A percentile compares a stretch with the other conserved stretches of the same genome.
Evolutionary conservation across 1,140 invertebrate species (phyloP).

Genomic region (Papilio polytes): DNA sequence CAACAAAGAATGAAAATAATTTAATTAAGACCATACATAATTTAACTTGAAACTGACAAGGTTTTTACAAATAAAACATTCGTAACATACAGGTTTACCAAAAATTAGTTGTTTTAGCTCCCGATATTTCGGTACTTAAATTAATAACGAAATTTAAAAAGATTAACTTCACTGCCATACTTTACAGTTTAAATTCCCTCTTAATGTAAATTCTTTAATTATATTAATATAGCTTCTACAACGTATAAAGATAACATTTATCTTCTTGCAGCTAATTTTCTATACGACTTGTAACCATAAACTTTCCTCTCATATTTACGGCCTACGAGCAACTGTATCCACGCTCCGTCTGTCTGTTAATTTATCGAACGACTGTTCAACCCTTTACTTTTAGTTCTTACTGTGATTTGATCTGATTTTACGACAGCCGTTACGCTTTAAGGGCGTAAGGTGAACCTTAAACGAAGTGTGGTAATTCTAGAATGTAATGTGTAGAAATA

Average conservation of each 20-base stretch:
- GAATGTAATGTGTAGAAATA: background rate
- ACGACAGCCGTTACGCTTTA: background rate
- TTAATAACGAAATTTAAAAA: too few species aligned
- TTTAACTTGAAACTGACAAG: too few species aligned
- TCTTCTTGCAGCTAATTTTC: constrained; percentile 26
- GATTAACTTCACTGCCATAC: too few species aligned
- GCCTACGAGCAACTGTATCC: background rate
- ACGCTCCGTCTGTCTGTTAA: constrained; percentile 22
- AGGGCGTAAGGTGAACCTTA: background rate
- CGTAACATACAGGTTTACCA: too few species aligned
- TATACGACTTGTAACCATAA: constrained; percentile 19
- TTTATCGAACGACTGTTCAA: constrained; percentile 30
- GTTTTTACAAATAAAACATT: too few species aligned
- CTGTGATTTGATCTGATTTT: constrained; percentile 26
- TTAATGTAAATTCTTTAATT: too few species aligned
- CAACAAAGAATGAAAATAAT: too few species aligned
- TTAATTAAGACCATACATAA: too few species aligned
- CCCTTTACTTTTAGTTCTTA: constrained; percentile 24
- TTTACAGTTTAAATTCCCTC: too few species aligned
- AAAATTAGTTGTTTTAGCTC: too few species aligned
- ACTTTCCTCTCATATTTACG: constrained; percentile 27
- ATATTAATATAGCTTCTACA: too few species aligned
- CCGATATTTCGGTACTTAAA: too few species aligned
- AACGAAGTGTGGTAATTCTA: background rate
- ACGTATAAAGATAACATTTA: background rate